These are phyloP conservation scores for Desmophyllum pertusum DNA, from an alignment of 92 coral and sea anemone genomes.

Conservation along the genomic window DNA sequence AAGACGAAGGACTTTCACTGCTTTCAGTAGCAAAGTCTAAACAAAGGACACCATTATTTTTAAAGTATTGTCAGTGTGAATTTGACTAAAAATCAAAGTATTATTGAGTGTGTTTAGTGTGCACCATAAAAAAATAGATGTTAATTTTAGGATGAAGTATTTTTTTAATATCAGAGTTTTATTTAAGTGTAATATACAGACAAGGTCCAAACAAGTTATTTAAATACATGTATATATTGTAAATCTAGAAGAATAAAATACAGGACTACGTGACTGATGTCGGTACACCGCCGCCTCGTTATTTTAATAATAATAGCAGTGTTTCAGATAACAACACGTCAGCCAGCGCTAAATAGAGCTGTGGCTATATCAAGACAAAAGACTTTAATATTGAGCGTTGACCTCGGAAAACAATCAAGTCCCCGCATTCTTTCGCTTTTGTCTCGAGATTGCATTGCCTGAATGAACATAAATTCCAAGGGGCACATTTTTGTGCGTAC, in stretches of 20 bases:
- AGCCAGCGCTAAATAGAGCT: constrained; percentile 26
- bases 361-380: background rate
- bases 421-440: constrained; percentile 19
- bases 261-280: constrained; percentile 27
- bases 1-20: background rate
- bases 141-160: constrained; percentile 19
- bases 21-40: background rate
- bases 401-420: constrained; percentile 8
- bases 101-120: background rate
- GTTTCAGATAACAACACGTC: constrained; percentile 33
- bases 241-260: constrained; percentile 26
- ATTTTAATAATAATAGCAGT: constrained; percentile 43
- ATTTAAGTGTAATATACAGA: constrained; percentile 37
- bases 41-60: background rate
- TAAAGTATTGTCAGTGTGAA: too few species aligned
- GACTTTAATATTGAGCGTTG: constrained; percentile 29
- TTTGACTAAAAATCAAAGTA: background rate
- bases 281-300: background rate
- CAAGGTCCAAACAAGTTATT: constrained; percentile 24
- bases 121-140: background rate
- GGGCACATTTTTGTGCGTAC: background rate
- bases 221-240: constrained; percentile 29
- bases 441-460: background rate
- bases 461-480: background rate
- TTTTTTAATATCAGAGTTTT: constrained; percentile 27